Base-by-base conservation (phyloP, 30 jellyfish, hydroid and myxozoan species). In the Hydractinia symbiolongicarpus region DNA sequence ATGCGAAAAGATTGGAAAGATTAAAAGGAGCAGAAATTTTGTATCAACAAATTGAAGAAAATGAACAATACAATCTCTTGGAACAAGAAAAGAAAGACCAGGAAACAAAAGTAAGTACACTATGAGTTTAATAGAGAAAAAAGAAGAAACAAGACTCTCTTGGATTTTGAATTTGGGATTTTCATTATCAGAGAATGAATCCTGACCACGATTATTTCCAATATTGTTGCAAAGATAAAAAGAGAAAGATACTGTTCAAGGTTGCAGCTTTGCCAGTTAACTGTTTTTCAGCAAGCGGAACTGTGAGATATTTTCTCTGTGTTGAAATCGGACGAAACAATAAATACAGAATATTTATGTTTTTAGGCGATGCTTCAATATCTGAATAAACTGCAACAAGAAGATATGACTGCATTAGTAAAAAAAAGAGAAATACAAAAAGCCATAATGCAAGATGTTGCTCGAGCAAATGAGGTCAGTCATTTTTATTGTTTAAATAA, bases 351-450 rank as follows among this genome's bases (percentile, higher is more conserved):
- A 60, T 16, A 60, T 60, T 60, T 60, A 13, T 56, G 6, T 67
- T 5, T 19, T 5, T 20, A 94, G 99, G 99, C 96, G 0, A 94
- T 94, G 99, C 83, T 94, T 53, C 96, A 94, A 78, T 94, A 94
- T 73, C 79, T 94, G 79, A 96, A 94, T n/a, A 88, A 88, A 71
- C 77, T 94, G 89, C 86, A 88, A 58, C 74, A 67, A 55, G 99
- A 94, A 58, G 99, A 94, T 76, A 88, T 84, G 96, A 96, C 84
- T 50, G 86, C 76, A 9, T 72, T 94, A 61, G 61, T 88, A 7
- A 94, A 94, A 78, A 94, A 94, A 81, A 82, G 99, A 10, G 94
- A 85, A 53, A 94, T 83, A 5, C 99, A 94, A 54, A 77, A 66
- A 19, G 61, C 70, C 52, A 61, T 94, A 73, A 85, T 87, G 96